Conservation (phyloP, 2,113 vertebrate genomes). For the Melanocharis versteri region DNA sequence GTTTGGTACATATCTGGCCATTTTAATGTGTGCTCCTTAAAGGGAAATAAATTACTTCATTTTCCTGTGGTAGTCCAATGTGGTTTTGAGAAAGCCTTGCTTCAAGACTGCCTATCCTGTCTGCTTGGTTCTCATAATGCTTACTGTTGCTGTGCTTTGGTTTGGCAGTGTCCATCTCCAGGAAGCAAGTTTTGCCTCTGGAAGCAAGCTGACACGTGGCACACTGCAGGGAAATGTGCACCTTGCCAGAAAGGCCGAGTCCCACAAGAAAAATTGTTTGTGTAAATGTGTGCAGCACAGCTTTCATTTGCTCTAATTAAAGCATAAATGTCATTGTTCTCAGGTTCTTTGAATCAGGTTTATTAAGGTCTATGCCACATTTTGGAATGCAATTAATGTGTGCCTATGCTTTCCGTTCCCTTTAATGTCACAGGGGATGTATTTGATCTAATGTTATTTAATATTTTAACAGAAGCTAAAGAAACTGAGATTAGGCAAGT, state of each 20-base stretch:
- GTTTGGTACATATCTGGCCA: neutral
- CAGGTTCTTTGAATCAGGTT: constrained; percentile 2
- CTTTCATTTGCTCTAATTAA: constrained; percentile 32
- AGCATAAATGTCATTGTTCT: neutral
- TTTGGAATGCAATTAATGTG: neutral
- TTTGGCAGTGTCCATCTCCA: neutral
- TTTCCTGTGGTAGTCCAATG: neutral
- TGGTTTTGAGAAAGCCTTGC: neutral
- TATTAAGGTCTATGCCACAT: neutral
- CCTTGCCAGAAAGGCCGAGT: neutral
- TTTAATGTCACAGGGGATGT: constrained; percentile 25
- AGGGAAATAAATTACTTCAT: neutral
- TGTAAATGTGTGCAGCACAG: neutral
- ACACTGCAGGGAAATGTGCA: neutral
- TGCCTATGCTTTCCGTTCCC: neutral
- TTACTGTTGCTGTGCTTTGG: neutral
- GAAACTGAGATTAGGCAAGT: neutral
- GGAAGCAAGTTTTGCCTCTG: neutral
- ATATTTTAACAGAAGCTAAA: constrained; percentile 25
- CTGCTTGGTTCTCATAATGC: neutral
- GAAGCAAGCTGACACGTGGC: neutral
- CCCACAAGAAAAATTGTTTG: neutral
- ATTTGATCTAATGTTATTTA: constrained; percentile 10
- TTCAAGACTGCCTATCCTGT: neutral
- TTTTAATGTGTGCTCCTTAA: neutral